Conservation (phyloP, 2,888 invertebrate genomes). For the Tachina grossa region DNA sequence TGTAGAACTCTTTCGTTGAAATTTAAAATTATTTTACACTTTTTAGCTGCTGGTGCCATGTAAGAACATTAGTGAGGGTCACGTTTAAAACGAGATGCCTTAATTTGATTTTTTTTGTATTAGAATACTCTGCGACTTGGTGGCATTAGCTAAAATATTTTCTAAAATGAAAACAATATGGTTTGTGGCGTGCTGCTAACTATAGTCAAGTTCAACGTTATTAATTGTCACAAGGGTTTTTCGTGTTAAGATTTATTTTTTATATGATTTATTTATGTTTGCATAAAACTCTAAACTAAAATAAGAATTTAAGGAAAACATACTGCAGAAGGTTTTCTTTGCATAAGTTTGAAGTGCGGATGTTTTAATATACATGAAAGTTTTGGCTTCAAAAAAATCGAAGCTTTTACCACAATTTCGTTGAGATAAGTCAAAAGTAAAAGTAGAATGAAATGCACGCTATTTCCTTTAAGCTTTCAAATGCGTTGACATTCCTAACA, state of each 20-base stretch:
- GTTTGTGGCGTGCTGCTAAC: slow-evolving; percentile 31
- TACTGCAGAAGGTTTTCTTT: slow-evolving; percentile 5
- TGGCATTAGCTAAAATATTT: slow-evolving; percentile 48
- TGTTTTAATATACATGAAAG: too few species aligned
- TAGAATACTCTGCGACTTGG: slow-evolving; percentile 57
- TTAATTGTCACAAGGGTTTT: slow-evolving; percentile 63
- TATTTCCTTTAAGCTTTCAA: too few species aligned
- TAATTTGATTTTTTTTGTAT: slow-evolving; percentile 27
- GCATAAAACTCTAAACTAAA: not conserved
- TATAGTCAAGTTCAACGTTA: slow-evolving; percentile 66
- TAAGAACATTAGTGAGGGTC: slow-evolving; percentile 42
- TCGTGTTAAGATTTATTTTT: slow-evolving; percentile 4
- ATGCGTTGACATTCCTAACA: too few species aligned
- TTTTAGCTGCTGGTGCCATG: slow-evolving; percentile 9
- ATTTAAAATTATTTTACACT: not conserved
- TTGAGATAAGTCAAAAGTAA: too few species aligned
- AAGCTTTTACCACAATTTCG: too few species aligned
- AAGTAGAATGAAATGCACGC: too few species aligned
- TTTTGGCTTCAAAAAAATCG: too few species aligned
- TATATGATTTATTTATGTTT: slow-evolving; percentile 3
- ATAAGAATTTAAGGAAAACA: not conserved
- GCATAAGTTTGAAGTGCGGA: not conserved
- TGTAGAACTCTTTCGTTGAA: not conserved
- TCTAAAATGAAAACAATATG: slow-evolving; percentile 17
- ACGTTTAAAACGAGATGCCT: slow-evolving; percentile 58